Conservation (phyloP, 2,888 invertebrate species). For the Formica aserva region DNA sequence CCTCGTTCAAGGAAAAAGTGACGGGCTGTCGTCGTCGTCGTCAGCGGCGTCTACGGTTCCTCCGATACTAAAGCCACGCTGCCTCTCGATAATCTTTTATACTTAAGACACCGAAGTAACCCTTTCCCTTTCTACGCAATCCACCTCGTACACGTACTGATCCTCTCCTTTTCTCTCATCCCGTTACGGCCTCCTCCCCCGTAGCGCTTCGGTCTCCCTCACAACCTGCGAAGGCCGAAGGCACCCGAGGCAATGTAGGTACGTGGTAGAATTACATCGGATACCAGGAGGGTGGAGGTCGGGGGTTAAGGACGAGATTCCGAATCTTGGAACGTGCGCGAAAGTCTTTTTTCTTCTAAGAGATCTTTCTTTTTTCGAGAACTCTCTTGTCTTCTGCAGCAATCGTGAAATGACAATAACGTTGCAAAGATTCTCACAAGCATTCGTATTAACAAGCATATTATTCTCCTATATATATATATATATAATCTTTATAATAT, state of each 20-base stretch:
- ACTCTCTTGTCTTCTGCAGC: conserved; percentile 11
- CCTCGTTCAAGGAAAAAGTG: conserved; percentile 78
- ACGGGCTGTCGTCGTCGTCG: conserved; percentile 79
- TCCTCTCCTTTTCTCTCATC: conserved; percentile 39
- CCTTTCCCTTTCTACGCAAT: conserved; percentile 73
- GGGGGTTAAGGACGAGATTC: conserved; percentile 41
- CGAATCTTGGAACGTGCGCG: conserved; percentile 51
- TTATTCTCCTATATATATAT: not conserved
- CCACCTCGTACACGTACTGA: conserved; percentile 51
- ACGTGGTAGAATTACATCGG: conserved; percentile 54
- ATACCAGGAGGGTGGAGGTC: conserved; percentile 20
- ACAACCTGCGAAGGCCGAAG: conserved; percentile 59
- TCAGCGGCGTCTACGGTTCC: conserved; percentile 65
- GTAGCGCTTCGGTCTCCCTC: conserved; percentile 60
- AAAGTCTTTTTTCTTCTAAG: conserved; percentile 32
- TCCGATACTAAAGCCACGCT: conserved; percentile 63
- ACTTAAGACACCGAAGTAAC: conserved; percentile 77
- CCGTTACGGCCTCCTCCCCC: conserved; percentile 29
- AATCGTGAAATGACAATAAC: not conserved
- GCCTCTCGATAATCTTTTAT: conserved; percentile 83
- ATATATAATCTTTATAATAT: not conserved
- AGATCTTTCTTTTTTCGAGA: not conserved
- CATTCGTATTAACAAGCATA: not conserved
- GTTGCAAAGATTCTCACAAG: not conserved
- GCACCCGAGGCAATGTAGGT: conserved; percentile 46